These are phyloP conservation scores for Agonopterix alstromeriana DNA, from an alignment of 2,888 invertebrate species.

Conservation along the genomic window DNA sequence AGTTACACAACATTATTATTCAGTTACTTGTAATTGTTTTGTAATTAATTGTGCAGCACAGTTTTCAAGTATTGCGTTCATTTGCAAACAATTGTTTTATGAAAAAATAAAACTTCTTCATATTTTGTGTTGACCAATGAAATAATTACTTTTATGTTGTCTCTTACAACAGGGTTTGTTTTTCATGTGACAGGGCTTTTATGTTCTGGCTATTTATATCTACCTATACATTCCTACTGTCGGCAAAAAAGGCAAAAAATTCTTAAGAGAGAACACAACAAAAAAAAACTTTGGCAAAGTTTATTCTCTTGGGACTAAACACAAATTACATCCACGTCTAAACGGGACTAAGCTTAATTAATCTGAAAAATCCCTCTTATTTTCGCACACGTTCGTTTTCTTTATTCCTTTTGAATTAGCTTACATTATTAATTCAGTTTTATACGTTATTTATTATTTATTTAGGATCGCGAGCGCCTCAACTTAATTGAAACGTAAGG, in stretches of 20 bases:
- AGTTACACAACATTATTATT: too few relatives aligned
- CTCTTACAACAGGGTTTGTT: not conserved
- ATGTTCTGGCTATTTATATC: not conserved
- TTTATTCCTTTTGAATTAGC: constrained; percentile 14
- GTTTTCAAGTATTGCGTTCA: too few relatives aligned
- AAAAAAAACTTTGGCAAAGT: constrained; percentile 20
- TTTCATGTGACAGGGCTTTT: not conserved
- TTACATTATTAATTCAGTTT: constrained; percentile 24
- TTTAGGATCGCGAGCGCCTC: too few relatives aligned
- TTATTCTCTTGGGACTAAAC: constrained; percentile 22
- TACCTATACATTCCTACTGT: not conserved
- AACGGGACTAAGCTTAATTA: constrained; percentile 45
- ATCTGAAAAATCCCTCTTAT: constrained; percentile 37
- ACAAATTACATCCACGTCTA: constrained; percentile 39
- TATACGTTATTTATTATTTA: constrained; percentile 26
- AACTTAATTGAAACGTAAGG: not conserved
- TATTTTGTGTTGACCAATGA: not conserved
- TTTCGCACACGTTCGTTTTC: constrained; percentile 7
- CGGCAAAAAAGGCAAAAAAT: not conserved
- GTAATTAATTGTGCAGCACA: too few relatives aligned
- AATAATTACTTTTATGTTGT: not conserved
- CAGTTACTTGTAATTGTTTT: too few relatives aligned
- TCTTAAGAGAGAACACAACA: constrained; percentile 5
- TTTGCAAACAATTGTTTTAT: not conserved
- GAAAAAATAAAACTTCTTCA: not conserved